These are phyloP conservation scores for Ammodramus savannarum DNA, from an alignment of 2,113 vertebrate species.

Conservation along the genomic window DNA sequence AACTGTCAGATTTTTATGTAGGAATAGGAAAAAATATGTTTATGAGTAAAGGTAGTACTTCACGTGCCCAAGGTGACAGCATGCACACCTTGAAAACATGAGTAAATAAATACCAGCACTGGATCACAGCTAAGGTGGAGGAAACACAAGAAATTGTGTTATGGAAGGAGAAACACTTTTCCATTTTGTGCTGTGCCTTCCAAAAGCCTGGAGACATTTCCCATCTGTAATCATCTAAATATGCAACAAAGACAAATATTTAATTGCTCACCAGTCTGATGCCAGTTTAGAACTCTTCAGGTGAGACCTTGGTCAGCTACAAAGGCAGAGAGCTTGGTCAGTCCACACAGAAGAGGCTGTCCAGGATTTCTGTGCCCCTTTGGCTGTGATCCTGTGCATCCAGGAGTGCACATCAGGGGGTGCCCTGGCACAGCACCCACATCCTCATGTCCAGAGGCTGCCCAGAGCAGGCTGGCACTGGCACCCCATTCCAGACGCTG, in stretches of 20 bases:
- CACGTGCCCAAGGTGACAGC: background rate
- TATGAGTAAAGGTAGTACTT: background rate
- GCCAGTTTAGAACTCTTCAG: background rate
- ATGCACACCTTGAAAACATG: background rate
- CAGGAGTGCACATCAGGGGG: background rate
- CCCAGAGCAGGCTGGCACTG: background rate
- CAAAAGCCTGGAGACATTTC: background rate
- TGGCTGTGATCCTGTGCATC: background rate
- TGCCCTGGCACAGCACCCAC: background rate
- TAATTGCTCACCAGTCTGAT: background rate
- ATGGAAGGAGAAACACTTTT: background rate
- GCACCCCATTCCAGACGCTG: rapidly evolving
- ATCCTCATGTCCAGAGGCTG: background rate
- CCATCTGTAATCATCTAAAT: background rate
- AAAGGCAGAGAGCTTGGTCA: background rate
- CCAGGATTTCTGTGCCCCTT: background rate
- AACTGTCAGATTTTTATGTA: background rate
- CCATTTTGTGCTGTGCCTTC: background rate
- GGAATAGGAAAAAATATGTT: background rate
- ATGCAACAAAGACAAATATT: background rate
- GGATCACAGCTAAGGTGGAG: background rate
- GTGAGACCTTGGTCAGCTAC: background rate
- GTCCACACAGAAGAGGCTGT: rapidly evolving
- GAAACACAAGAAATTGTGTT: background rate
- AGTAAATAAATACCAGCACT: background rate